Percentiles rank a stretch among this genome's conserved stretches.
phyloP scores from a whole-genome alignment of 2,888 invertebrate genomes.

The Phaedon cochleariae region DNA sequence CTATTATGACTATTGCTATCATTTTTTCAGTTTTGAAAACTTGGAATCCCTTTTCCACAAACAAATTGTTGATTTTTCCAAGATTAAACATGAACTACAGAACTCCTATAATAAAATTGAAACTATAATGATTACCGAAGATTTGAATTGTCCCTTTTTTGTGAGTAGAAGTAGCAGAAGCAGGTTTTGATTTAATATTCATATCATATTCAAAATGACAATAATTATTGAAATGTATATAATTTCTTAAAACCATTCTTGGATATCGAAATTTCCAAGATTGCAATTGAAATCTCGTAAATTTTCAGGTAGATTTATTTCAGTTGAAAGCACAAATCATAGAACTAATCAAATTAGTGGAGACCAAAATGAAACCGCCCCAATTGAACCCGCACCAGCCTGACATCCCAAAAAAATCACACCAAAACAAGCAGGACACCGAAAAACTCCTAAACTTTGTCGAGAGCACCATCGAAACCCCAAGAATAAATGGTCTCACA shows the following conservation, averaged over 20 bases:
- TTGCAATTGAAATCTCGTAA: background rate
- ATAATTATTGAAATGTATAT: background rate
- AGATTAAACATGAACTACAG: conserved; percentile 21
- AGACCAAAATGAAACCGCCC: conserved; percentile 12
- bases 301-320: conserved; percentile 29
- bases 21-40: conserved; percentile 33
- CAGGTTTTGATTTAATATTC: background rate
- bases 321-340: conserved; percentile 22
- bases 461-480: conserved; percentile 44
- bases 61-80: conserved; percentile 12
- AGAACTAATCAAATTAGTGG: conserved; percentile 17
- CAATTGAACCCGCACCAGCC: background rate
- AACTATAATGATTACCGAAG: conserved; percentile 21
- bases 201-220: background rate
- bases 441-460: conserved; percentile 19
- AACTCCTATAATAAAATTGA: conserved; percentile 26
- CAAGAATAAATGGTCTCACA: conserved; percentile 55
- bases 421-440: background rate
- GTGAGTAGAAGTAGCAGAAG: background rate
- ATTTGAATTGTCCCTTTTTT: conserved; percentile 20
- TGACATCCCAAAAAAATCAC: background rate
- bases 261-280: too few relatives aligned
- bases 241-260: too few relatives aligned
- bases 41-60: conserved; percentile 23
- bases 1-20: too few relatives aligned